phyloP scores from a whole-genome alignment of 2,888 invertebrate species.

The Sinhomidia bicolor region DNA sequence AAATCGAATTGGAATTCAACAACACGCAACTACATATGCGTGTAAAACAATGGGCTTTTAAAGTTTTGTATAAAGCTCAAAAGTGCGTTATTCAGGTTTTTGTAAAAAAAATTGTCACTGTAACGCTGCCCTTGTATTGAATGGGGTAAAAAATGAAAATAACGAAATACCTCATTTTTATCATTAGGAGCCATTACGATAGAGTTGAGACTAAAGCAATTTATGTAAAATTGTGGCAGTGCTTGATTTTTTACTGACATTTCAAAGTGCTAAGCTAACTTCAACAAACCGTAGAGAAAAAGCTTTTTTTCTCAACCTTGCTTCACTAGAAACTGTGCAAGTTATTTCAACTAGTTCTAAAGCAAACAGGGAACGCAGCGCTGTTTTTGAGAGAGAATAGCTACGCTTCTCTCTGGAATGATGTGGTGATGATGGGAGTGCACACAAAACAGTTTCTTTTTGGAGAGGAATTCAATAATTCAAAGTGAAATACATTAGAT shows the following conservation, averaged over 20 bases:
- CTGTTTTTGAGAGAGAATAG: background rate
- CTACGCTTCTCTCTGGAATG: background rate
- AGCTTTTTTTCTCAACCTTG: conserved; percentile 28
- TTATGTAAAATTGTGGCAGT: conserved; percentile 43
- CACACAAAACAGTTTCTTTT: background rate
- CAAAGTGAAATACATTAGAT: background rate
- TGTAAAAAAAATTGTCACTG: no score
- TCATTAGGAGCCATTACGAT: background rate
- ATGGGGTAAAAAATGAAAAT: no score
- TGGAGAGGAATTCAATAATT: background rate
- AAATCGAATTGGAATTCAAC: background rate
- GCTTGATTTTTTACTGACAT: background rate
- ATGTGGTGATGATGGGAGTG: background rate
- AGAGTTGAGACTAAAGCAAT: background rate
- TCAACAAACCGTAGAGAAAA: no score
- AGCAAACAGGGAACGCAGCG: background rate
- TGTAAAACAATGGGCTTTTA: no score
- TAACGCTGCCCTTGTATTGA: no score
- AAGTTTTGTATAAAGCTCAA: no score
- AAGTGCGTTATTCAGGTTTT: no score
- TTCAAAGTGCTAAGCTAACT: no score
- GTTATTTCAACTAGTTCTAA: background rate
- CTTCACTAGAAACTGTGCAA: conserved; percentile 4
- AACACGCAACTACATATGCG: background rate
- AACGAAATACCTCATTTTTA: background rate